Percentiles rank a stretch among this genome's conserved stretches.
These are phyloP conservation scores for Chymomyza costata DNA, from an alignment of 1,140 invertebrate genomes.

Conservation along the genomic window DNA sequence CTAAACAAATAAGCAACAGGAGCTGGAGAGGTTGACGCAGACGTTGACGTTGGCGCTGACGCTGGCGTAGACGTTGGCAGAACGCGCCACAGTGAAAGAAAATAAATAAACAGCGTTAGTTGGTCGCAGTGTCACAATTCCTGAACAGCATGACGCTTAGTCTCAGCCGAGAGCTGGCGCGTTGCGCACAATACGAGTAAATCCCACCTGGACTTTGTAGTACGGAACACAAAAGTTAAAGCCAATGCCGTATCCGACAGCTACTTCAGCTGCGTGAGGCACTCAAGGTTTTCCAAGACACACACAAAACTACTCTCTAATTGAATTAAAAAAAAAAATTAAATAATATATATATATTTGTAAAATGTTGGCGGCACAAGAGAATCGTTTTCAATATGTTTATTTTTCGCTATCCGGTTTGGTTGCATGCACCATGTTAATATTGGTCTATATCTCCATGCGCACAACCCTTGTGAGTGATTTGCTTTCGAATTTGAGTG, in stretches of 20 bases:
- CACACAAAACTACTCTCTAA: too few species aligned
- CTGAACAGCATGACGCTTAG: conserved; percentile 37
- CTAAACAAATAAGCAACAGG: conserved; percentile 70
- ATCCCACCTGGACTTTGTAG: conserved; percentile 32
- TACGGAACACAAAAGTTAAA: conserved; percentile 1
- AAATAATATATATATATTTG: neutral
- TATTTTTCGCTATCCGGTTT: conserved; percentile 64
- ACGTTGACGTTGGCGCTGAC: conserved; percentile 11
- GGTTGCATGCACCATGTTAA: conserved; percentile 56
- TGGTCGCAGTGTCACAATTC: conserved; percentile 20
- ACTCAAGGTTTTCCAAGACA: conserved; percentile 27
- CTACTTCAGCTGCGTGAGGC: conserved; percentile 28
- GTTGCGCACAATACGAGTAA: conserved; percentile 35
- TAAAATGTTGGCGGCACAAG: conserved; percentile 51
- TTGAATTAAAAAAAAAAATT: conserved; percentile 3
- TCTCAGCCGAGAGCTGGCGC: conserved; percentile 32
- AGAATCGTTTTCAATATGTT: conserved; percentile 68
- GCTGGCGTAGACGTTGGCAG: conserved; percentile 7
- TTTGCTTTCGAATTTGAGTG: neutral
- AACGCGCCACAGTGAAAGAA: conserved; percentile 3
- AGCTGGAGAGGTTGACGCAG: conserved; percentile 28
- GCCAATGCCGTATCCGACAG: neutral
- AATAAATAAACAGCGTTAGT: conserved; percentile 23
- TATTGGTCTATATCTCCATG: conserved; percentile 66
- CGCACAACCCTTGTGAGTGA: conserved; percentile 64